phyloP scores from a whole-genome alignment of 1,140 invertebrate species.

The Myzus persicae region DNA sequence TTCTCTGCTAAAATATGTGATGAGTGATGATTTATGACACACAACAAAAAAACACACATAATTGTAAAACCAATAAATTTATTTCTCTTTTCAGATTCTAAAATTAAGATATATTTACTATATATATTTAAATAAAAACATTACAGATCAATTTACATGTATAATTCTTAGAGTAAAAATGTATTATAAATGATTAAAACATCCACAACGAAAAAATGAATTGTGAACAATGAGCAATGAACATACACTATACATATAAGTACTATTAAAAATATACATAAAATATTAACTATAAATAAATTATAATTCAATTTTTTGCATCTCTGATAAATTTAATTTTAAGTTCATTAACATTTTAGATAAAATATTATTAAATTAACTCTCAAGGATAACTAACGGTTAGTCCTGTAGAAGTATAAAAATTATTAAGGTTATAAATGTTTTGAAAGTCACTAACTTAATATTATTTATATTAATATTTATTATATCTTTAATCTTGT shows the following conservation, averaged over 20 bases:
- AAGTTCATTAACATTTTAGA: background rate
- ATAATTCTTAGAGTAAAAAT: background rate
- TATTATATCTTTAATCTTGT: background rate
- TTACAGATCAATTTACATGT: conserved; percentile 23
- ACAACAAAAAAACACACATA: no score
- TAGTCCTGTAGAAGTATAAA: background rate
- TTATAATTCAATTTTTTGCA: background rate
- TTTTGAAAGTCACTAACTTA: background rate
- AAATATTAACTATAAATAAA: background rate
- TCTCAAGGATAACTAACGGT: background rate
- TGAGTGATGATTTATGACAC: no score
- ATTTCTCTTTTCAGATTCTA: background rate
- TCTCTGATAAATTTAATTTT: background rate
- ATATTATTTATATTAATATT: background rate
- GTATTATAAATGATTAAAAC: background rate
- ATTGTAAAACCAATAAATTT: no score
- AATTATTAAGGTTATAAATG: background rate
- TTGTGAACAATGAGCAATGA: no score
- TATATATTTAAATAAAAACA: background rate
- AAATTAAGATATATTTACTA: background rate
- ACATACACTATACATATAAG: background rate
- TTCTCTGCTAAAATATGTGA: background rate
- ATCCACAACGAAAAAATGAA: background rate
- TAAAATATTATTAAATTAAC: background rate
- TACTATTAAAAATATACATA: background rate